Base-by-base conservation (phyloP, 2,888 invertebrate species). In the Stenodema calcarata region DNA sequence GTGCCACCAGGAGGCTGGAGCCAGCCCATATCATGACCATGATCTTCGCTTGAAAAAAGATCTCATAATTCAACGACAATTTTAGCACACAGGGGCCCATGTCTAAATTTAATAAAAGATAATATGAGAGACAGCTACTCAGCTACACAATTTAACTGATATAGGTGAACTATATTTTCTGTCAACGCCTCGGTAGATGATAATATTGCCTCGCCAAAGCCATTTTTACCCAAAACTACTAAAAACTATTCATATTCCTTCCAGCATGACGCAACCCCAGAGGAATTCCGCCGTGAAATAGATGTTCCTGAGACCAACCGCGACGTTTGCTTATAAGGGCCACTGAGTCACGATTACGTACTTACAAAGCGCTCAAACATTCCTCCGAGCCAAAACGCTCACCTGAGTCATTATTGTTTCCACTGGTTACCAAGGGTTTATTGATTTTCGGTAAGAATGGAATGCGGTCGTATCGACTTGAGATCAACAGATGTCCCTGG, bases 401-500 rank as follows among this genome's bases (percentile, higher is more conserved):
- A 75, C 35, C 35, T 42, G 75, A 75, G 41, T 75, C 75, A 75
- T 75, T 42, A 14, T 75, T 75, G 75, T 75, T 75, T 41, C 12
- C 35, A 41, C 6, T 14, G 11, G 75, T 75, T 35, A 18, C 75
- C 75, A 75, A 16, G 75, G 35, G 16, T 30, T 42, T 30, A 75
- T 75, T 35, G 75, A 75, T 75, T 75, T 75, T 30, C 28, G 12
- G 35, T n/a, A 18, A 30, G 62, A 27, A 23, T 23, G 62, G 62
- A 62, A 62, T 62, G 62, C 62, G 62, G 27, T 4, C 9, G 62
- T n/a, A 16, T 50, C 50, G 35, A 35, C 50, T 50, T 6, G n/a
- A n/a, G n/a, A 62, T 62, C 62, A 62, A 62, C 23, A 9, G 62
- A 4, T 23, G 35, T 7, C 7, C 35, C 35, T 2, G 35, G 35